These are phyloP conservation scores for Gambusia yucatana DNA, from an alignment of 2,797 vertebrate species.

Conservation along the genomic window DNA sequence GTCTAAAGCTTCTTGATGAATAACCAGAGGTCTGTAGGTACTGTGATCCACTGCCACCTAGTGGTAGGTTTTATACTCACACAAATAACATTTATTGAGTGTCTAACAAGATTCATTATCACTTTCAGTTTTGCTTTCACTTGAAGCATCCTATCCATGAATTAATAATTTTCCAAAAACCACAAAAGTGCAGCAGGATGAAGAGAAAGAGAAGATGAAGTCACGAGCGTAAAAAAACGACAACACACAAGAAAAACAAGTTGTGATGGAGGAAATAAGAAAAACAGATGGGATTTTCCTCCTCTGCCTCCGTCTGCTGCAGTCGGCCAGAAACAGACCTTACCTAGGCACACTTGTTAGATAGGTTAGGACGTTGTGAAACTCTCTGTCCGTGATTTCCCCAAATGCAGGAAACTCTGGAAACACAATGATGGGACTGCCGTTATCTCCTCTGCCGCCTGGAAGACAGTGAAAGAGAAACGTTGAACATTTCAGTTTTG, in stretches of 20 bases:
- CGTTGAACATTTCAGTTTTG: neutral
- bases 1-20: neutral
- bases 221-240: neutral
- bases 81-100: neutral
- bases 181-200: neutral
- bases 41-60: conserved; percentile 46
- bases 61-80: conserved; percentile 26
- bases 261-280: neutral
- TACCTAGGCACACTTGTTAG: conserved; percentile 96
- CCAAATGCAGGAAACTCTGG: conserved; percentile 94
- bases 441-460: conserved; percentile 94
- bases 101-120: neutral
- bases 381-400: conserved; percentile 92
- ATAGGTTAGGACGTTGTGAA: conserved; percentile 95
- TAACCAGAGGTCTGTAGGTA: too few relatives aligned
- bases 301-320: neutral
- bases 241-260: neutral
- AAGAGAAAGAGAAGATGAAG: neutral
- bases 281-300: neutral
- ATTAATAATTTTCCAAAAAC: neutral
- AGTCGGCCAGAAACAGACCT: conserved; percentile 13
- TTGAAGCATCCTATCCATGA: neutral
- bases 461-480: conserved; percentile 14
- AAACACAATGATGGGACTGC: conserved; percentile 95
- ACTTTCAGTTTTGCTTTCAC: neutral